A percentile compares a stretch with the other conserved stretches of the same genome.
Conservation (phyloP, 1,140 invertebrate genomes). For the Leptinotarsa defecta region DNA sequence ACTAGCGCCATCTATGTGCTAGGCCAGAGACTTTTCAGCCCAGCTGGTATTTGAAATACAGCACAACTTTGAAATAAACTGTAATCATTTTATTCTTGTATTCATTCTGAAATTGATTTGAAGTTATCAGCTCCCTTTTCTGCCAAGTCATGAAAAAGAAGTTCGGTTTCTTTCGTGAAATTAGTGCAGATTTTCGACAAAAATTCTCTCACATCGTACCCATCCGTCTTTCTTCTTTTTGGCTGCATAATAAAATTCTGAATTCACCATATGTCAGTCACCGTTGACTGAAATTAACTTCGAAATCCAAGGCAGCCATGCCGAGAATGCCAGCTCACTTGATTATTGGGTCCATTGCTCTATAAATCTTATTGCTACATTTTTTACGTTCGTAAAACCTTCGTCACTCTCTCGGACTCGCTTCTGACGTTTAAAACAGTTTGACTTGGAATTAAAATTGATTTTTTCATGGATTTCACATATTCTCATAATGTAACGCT, state of each 20-base stretch:
- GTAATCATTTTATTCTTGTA: no score
- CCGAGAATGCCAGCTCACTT: constrained; percentile 30
- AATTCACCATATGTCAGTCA: constrained; percentile 32
- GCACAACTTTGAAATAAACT: no score
- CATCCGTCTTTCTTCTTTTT: constrained; percentile 7
- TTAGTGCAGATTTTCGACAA: background rate
- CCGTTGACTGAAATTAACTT: constrained; percentile 32
- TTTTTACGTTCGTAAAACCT: constrained; percentile 29
- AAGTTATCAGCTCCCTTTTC: no score
- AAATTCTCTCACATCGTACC: background rate
- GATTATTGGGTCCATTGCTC: constrained; percentile 31
- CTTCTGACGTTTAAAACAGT: constrained; percentile 21
- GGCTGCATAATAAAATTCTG: constrained; percentile 27
- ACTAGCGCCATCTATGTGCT: no score
- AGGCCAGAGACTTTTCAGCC: no score
- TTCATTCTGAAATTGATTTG: no score
- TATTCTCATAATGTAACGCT: no score
- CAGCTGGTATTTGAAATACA: no score
- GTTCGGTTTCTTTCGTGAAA: background rate
- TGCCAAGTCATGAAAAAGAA: no score
- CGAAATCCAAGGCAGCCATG: constrained; percentile 30
- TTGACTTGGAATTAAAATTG: constrained; percentile 17
- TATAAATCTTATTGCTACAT: constrained; percentile 34
- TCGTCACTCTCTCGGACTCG: constrained; percentile 20
- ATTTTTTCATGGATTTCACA: background rate